Evolutionary conservation across 2,797 vertebrate genomes (phyloP).

Genomic region (Cyclopterus lumpus): DNA sequence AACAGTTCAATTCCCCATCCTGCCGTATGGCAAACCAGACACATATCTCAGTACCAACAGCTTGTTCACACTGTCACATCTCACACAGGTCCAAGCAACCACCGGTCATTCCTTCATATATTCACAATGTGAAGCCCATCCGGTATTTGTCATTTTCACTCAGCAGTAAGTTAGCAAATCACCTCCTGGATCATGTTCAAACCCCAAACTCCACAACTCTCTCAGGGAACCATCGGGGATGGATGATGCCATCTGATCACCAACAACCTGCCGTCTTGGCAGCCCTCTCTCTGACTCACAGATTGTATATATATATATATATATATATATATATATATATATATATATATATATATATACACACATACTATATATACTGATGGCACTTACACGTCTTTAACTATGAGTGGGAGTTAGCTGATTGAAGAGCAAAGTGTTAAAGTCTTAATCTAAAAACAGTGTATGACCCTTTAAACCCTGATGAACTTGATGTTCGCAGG

Average conservation of each 20-base stretch:
- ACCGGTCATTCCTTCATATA: neutral
- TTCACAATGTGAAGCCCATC: constrained; percentile 33
- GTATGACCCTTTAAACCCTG: constrained; percentile 63
- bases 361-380: neutral
- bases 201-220: constrained; percentile 24
- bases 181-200: constrained; percentile 29
- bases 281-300: constrained; percentile 22
- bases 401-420: constrained; percentile 21
- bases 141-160: constrained; percentile 33
- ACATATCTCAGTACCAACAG: neutral
- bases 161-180: constrained; percentile 30
- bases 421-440: constrained; percentile 39
- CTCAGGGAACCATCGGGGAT: constrained; percentile 28
- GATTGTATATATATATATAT: neutral
- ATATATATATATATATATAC: too few species aligned
- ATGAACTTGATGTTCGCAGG: neutral
- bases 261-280: constrained; percentile 29
- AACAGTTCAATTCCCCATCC: neutral
- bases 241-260: constrained; percentile 41
- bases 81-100: neutral
- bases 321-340: too few species aligned
- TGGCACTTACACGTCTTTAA: constrained; percentile 18
- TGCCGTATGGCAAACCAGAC: neutral
- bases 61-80: neutral
- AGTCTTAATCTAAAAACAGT: constrained; percentile 58